Evolutionary conservation across 2,797 vertebrate species (phyloP).

Genomic region (Takifugu rubripes): DNA sequence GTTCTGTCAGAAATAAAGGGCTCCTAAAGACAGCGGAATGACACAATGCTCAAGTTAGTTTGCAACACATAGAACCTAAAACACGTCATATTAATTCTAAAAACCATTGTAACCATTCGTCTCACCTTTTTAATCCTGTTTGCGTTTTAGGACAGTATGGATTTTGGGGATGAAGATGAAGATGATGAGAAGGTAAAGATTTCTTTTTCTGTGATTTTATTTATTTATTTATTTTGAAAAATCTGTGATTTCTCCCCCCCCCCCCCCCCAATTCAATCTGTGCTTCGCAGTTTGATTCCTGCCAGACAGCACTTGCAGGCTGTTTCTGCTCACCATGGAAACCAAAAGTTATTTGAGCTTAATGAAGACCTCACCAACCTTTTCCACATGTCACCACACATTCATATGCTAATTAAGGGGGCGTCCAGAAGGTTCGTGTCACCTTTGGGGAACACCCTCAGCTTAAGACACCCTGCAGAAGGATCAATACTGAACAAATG

Average conservation of each 20-base stretch:
- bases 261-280: no score
- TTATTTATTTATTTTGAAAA: no score
- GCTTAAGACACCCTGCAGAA: constrained; percentile 60
- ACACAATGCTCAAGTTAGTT: no score
- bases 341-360: constrained; percentile 45
- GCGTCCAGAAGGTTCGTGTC: constrained; percentile 41
- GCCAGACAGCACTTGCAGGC: not conserved
- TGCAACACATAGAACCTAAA: no score
- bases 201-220: no score
- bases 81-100: no score
- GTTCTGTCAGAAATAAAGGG: no score
- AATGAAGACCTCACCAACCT: constrained; percentile 62
- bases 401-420: constrained; percentile 67
- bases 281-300: not conserved
- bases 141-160: constrained; percentile 78
- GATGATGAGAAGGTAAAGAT: constrained; percentile 88
- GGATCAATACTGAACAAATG: constrained; percentile 66
- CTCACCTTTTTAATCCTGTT: not conserved
- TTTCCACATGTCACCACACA: constrained; percentile 62
- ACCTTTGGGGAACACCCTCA: constrained; percentile 60
- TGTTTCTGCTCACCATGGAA: not conserved
- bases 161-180: constrained; percentile 88
- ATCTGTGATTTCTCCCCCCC: no score
- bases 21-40: no score
- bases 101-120: no score